Percentiles rank a stretch among this genome's conserved stretches.
Evolutionary conservation across 2,888 invertebrate genomes (phyloP).

Genomic region (Vanessa cardui): DNA sequence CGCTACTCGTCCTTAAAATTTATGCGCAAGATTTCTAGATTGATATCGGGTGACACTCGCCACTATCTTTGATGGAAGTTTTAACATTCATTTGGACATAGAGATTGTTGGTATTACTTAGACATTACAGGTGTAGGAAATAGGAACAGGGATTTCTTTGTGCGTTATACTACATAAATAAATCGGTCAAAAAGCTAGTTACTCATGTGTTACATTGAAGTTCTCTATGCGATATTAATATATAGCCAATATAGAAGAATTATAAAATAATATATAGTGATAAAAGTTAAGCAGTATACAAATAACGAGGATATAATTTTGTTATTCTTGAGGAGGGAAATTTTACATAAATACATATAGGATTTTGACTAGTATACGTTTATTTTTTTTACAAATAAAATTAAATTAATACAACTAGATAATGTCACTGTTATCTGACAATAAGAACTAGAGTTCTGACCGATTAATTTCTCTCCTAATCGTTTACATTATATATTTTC

Average conservation of each 20-base stretch:
- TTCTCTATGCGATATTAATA: conserved; percentile 61
- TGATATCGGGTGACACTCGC: conserved; percentile 46
- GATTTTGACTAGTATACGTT: conserved; percentile 77
- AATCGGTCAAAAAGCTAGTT: conserved; percentile 81
- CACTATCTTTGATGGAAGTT: conserved; percentile 48
- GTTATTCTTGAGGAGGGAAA: conserved; percentile 58
- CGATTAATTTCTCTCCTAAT: conserved; percentile 50
- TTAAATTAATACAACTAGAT: conserved; percentile 82
- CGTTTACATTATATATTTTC: conserved; percentile 14
- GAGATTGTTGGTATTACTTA: conserved; percentile 7
- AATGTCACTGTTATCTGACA: conserved; percentile 78
- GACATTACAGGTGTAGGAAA: conserved; percentile 45
- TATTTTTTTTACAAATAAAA: conserved; percentile 64
- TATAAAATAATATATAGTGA: conserved; percentile 46
- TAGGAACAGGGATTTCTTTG: conserved; percentile 54
- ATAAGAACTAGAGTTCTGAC: conserved; percentile 75
- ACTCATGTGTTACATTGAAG: conserved; percentile 59
- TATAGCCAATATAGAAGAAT: conserved; percentile 48
- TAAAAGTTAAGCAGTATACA: conserved; percentile 37
- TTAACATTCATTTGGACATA: not conserved
- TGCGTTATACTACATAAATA: conserved; percentile 76
- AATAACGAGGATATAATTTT: conserved; percentile 45
- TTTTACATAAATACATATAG: conserved; percentile 64
- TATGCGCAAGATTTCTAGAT: conserved; percentile 54
- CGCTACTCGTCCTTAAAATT: conserved; percentile 45